Evolutionary conservation across 35 echinoderm and acorn worm genomes (phyloP), one percentile per base, ranked within the genome.

Genomic region (Lytechinus variegatus): DNA sequence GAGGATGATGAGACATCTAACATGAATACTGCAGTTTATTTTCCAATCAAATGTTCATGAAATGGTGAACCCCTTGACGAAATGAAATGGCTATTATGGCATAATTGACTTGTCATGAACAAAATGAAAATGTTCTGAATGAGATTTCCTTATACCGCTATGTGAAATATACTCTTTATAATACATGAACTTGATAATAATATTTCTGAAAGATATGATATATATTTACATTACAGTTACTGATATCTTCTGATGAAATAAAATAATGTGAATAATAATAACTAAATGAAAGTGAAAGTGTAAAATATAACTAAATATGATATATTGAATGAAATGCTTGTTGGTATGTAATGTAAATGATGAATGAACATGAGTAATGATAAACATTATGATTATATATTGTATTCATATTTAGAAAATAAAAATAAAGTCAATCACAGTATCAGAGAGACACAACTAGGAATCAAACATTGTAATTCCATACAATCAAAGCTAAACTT

Each of bases 31-130:
- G 66, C 66, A 79, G 66, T 79, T n/a, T 24, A 79, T 79, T 79
- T 79, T 79, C 66, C 66, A 79, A 79, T 79, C 66, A 79, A 79
- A 79, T 79, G 66, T 79, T 79, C 16, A 79, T 79, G 56, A 79
- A 79, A 19, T 79, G 6, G 16, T 79, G 66, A 79, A 79, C 66
- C 16, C 21, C 66, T 79, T 79, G 66, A 79, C 66, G 14, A 79
- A 79, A 79, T 79, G 66, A 79, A 79, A 79, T 79, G 66, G 14
- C 33, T 79, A 71, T 21, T 71, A 79, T 79, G 66, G 66, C 66
- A 79, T 19, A 79, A 79, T 79, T n/a, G 66, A 79, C 66, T n/a
- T 79, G 19, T n/a, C 66, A n/a, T 79, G 66, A 16, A n/a, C n/a
- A n/a, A n/a, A n/a, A n/a, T n/a, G n/a, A 21, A 44, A 79, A 79